phyloP scores from a whole-genome alignment of 2,888 invertebrate genomes.

The Thalpophila matura region DNA sequence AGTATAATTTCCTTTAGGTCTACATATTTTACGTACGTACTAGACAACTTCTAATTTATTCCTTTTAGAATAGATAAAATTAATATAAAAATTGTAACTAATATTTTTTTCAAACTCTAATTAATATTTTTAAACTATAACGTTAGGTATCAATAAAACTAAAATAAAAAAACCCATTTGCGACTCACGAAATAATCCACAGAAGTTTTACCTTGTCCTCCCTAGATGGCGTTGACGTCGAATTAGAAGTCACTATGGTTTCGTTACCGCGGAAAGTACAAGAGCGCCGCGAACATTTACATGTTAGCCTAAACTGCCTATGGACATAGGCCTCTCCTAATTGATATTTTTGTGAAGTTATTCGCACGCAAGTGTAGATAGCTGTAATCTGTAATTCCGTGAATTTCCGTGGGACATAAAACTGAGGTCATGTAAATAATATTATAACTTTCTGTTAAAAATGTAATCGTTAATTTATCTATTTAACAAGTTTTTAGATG shows the following conservation, averaged over 20 bases:
- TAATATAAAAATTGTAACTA: background rate
- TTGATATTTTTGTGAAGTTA: slow-evolving; percentile 21
- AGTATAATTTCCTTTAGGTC: no score
- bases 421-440: no score
- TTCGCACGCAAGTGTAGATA: slow-evolving; percentile 21
- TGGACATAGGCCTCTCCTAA: slow-evolving; percentile 41
- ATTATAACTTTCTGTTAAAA: no score
- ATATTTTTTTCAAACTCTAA: no score
- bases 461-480: no score
- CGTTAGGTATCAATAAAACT: no score
- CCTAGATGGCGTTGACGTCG: slow-evolving; percentile 44
- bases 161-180: background rate
- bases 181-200: background rate
- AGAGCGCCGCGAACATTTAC: background rate
- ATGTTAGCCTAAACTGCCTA: slow-evolving; percentile 23
- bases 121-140: no score
- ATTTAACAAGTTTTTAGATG: no score
- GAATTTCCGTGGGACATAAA: no score
- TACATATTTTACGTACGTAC: no score
- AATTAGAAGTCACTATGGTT: slow-evolving; percentile 42
- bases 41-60: no score
- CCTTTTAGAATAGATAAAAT: background rate
- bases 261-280: slow-evolving; percentile 21
- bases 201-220: slow-evolving; percentile 12
- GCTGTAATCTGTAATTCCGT: background rate